Evolutionary conservation across 2,113 vertebrate species (phyloP).

Genomic region (Ptychochromis oligacanthus): DNA sequence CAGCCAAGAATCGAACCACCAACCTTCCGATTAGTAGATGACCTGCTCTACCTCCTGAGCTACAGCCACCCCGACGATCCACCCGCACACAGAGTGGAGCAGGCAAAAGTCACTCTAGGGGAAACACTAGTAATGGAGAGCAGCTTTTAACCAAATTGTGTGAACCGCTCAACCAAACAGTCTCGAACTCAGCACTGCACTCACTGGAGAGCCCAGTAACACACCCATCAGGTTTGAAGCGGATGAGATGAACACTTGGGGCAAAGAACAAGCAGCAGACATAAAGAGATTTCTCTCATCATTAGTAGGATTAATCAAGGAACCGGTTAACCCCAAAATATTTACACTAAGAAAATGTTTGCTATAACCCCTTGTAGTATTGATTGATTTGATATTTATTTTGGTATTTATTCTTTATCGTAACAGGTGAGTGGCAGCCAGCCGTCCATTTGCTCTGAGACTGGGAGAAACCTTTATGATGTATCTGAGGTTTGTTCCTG

Average conservation of each 20-base stretch:
- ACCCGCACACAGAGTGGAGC: not conserved
- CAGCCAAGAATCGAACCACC: too few relatives aligned
- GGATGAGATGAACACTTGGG: not conserved
- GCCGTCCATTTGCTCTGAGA: constrained; percentile 86
- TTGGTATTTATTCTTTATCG: not conserved
- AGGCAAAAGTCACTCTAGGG: not conserved
- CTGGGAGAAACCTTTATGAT: constrained; percentile 84
- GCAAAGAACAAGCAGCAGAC: not conserved
- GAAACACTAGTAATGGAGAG: not conserved
- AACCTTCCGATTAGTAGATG: too few relatives aligned
- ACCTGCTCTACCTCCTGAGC: too few relatives aligned
- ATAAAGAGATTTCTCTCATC: not conserved
- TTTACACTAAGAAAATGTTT: not conserved
- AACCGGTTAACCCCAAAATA: not conserved
- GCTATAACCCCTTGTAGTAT: not conserved
- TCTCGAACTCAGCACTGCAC: not conserved
- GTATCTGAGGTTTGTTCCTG: constrained; percentile 94
- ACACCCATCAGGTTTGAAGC: not conserved
- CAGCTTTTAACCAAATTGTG: constrained; percentile 2
- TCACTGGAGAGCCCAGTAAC: not conserved
- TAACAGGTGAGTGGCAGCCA: constrained; percentile 81
- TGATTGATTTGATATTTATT: constrained; percentile 1
- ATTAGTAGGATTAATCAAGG: not conserved
- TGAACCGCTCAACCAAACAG: not conserved
- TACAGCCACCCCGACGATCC: too few relatives aligned